These are phyloP conservation scores for Antheraea assamensis DNA, from an alignment of 2,888 invertebrate genomes.

Conservation along the genomic window DNA sequence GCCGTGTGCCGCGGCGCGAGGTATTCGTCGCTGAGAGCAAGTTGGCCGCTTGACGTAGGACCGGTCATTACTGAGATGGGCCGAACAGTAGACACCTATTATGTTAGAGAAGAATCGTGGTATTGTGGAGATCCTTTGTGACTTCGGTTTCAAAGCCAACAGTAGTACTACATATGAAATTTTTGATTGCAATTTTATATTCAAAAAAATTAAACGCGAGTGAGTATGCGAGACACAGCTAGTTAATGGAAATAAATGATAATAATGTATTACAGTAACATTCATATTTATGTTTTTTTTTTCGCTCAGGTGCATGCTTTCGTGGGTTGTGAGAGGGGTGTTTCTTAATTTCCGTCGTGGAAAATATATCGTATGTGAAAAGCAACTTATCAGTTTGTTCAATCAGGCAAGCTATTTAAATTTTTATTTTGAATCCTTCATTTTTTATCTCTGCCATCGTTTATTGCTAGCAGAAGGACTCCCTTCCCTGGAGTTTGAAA, in stretches of 20 bases:
- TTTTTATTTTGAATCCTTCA: background rate
- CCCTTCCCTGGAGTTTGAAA: background rate
- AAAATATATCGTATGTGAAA: conserved; percentile 37
- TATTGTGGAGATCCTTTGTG: too few relatives aligned
- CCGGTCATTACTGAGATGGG: too few relatives aligned
- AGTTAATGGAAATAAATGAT: background rate
- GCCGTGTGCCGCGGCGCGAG: too few relatives aligned
- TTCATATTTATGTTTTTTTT: background rate
- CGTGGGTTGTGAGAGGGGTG: conserved; percentile 28
- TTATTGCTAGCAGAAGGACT: background rate
- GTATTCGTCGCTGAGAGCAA: too few relatives aligned
- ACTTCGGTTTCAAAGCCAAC: too few relatives aligned
- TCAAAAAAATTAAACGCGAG: too few relatives aligned
- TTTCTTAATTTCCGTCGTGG: conserved; percentile 48
- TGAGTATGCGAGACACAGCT: too few relatives aligned
- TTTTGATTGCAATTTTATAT: too few relatives aligned
- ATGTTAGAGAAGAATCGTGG: too few relatives aligned
- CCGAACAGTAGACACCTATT: too few relatives aligned
- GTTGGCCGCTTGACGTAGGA: too few relatives aligned
- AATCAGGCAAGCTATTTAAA: conserved; percentile 27
- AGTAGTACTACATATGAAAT: too few relatives aligned
- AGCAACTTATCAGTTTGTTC: conserved; percentile 31
- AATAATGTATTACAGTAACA: background rate
- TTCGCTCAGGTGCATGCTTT: conserved; percentile 5
- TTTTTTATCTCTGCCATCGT: background rate